Conservation (phyloP, 2,888 invertebrate species). For the Pogonocherus hispidulus region DNA sequence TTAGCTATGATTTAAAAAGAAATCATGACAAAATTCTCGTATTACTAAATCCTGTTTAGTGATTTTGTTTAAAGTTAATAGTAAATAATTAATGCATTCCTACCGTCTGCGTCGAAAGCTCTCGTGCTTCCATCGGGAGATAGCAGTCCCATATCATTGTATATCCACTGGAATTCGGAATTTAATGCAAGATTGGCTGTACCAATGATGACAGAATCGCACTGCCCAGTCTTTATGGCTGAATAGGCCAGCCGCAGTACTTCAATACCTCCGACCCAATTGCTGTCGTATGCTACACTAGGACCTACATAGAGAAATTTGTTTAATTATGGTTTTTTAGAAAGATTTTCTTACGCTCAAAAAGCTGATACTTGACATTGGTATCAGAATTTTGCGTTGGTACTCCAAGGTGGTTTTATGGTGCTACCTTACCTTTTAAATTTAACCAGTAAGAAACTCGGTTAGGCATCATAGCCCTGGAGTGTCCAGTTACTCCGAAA, state of each 20-base stretch:
- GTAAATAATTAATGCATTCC: constrained; percentile 9
- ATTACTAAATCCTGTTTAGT: too few species aligned
- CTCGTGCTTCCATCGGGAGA: constrained; percentile 75
- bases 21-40: background rate
- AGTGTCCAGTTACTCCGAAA: constrained; percentile 80
- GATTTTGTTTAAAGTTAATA: too few species aligned
- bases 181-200: constrained; percentile 84
- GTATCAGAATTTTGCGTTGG: too few species aligned
- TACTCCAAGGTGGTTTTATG: too few species aligned
- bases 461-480: constrained; percentile 96
- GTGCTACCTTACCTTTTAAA: constrained; percentile 75
- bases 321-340: too few species aligned
- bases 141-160: constrained; percentile 75
- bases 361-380: too few species aligned
- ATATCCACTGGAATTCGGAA: constrained; percentile 75
- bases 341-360: too few species aligned
- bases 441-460: constrained; percentile 93
- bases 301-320: constrained; percentile 68
- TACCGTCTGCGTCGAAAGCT: constrained; percentile 77
- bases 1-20: constrained; percentile 70
- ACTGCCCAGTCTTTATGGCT: constrained; percentile 84
- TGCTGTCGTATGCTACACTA: constrained; percentile 75
- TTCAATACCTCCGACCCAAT: constrained; percentile 77
- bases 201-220: constrained; percentile 92
- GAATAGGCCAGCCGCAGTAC: constrained; percentile 80